These are phyloP conservation scores for Myrmecobius fasciatus DNA, from an alignment of 2,113 vertebrate species.

Conservation along the genomic window DNA sequence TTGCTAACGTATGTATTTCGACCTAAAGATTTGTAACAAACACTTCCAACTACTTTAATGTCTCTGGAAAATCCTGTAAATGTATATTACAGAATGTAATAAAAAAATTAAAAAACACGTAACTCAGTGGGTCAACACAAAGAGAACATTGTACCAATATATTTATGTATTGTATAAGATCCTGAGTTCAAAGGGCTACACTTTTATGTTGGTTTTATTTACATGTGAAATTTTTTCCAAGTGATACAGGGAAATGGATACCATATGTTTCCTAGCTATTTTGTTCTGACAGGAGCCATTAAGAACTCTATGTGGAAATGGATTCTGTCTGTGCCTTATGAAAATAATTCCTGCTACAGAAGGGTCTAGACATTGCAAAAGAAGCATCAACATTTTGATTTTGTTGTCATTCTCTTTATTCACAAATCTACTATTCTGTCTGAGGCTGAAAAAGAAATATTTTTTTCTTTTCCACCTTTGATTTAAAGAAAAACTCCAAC, in stretches of 20 bases:
- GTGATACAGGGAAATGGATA: constrained; percentile 90
- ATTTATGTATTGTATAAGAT: constrained; percentile 87
- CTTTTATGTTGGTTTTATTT: constrained; percentile 92
- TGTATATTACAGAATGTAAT: constrained; percentile 75
- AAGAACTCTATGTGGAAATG: constrained; percentile 85
- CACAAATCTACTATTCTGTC: constrained; percentile 69
- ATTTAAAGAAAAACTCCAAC: background rate
- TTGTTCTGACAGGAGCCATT: constrained; percentile 87
- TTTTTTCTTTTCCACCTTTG: constrained; percentile 63
- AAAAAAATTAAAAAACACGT: constrained; percentile 77
- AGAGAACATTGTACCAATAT: constrained; percentile 82
- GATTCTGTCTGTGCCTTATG: constrained; percentile 87
- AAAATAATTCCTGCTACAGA: constrained; percentile 86
- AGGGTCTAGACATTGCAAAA: constrained; percentile 82
- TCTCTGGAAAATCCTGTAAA: constrained; percentile 74
- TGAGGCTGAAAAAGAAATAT: constrained; percentile 37
- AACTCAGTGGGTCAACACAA: constrained; percentile 81
- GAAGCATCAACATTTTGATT: constrained; percentile 78
- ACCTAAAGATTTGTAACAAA: constrained; percentile 37
- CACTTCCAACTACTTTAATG: constrained; percentile 71
- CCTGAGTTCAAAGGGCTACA: constrained; percentile 85
- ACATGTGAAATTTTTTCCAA: constrained; percentile 90
- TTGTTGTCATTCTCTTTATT: constrained; percentile 76
- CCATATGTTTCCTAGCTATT: constrained; percentile 91
- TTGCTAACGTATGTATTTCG: constrained; percentile 43